Evolutionary conservation across 2,797 vertebrate species (phyloP), one percentile per base, ranked within the genome.

Genomic region (Xenops minutus): DNA sequence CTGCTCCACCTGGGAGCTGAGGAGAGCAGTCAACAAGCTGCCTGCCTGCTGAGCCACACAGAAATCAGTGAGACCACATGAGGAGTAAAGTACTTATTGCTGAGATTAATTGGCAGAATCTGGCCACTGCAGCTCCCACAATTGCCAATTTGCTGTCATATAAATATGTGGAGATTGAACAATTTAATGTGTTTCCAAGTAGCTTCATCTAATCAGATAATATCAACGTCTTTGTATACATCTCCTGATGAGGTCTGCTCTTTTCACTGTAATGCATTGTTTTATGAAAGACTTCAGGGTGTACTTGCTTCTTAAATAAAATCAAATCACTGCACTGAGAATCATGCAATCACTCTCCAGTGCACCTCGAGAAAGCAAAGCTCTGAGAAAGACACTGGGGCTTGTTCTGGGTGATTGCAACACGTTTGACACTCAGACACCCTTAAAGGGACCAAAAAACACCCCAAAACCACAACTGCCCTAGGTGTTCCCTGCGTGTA

Each of bases 1-100:
- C 76, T 69, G 85, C 59, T 94, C 71, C 83, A 92, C 90, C 83
- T 78, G 72, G 43, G 66, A 95, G 93, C 2, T 80, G 89, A 89
- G 3, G 88, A 95, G 69, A 68, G 73, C 79, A 88, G 92, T 94
- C 93, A 97, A 93, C 92, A 96, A 86, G 80, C 89, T 76, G 94
- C 59, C 71, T 56, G 66, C 85, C 92, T 85, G 87, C 94, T 92
- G 95, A 93, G 94, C 75, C 82, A 77, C n/a, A 81, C 80, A 69
- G 51, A 92, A 94, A 88, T 92, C 91, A 90, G 67, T 8, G 78
- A 58, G 85, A 94, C 88, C 52, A 5, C 85, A 79, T 79, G 77
- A 93, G 73, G 82, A 90, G 73, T 46, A 84, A 90, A 94, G 80
- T 44, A 86, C 66, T 92, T 82, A 73, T 69, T 77, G n/a, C 82